Percentiles rank a stretch among this genome's conserved stretches.
Conservation (phyloP, 2,797 vertebrate genomes). For the Alosa sapidissima region DNA sequence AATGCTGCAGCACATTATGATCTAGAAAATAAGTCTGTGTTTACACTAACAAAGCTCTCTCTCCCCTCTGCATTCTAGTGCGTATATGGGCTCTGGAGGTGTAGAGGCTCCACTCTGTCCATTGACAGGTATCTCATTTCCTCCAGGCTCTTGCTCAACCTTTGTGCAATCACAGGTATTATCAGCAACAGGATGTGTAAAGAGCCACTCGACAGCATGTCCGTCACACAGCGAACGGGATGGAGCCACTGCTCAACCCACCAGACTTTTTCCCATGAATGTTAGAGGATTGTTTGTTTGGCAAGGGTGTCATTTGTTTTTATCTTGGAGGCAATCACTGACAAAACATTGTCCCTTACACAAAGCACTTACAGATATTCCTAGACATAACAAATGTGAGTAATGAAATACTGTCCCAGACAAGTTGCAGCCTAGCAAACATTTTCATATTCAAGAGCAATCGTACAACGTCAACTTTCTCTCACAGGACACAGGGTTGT, state of each 20-base stretch:
- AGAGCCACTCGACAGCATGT: neutral
- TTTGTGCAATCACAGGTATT: conserved; percentile 45
- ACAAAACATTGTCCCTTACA: neutral
- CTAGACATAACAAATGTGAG: neutral
- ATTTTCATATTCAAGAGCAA: neutral
- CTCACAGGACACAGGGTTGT: neutral
- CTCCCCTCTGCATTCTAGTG: neutral
- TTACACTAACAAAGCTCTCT: neutral
- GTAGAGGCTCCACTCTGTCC: neutral
- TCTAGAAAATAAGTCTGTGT: neutral
- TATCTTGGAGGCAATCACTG: neutral
- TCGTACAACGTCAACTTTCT: neutral
- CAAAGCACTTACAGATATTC: neutral
- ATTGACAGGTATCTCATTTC: conserved; percentile 51
- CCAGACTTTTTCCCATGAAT: neutral
- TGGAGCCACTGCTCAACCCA: neutral
- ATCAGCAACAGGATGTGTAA: neutral
- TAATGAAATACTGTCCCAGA: neutral
- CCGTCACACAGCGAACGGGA: neutral
- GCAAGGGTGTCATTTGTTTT: neutral
- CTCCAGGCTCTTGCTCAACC: conserved; percentile 59
- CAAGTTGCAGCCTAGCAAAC: neutral
- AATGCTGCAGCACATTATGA: neutral
- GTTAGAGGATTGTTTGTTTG: neutral
- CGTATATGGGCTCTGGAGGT: neutral